Evolutionary conservation across 2,113 vertebrate genomes (phyloP).

Genomic region (Pristiophorus japonicus): DNA sequence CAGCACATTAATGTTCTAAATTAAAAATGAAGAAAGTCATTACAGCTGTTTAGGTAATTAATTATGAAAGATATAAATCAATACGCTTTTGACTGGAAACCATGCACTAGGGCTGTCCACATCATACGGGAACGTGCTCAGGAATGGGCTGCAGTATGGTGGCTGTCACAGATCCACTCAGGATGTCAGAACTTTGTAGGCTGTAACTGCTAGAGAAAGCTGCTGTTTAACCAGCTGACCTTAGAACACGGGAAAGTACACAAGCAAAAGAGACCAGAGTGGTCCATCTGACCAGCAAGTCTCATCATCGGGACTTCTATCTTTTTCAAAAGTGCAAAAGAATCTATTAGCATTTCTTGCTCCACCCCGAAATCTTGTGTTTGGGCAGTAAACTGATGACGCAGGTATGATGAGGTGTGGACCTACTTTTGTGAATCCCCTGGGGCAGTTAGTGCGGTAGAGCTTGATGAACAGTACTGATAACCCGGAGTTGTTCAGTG

Average conservation of each 20-base stretch:
- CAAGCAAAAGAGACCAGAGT: not conserved
- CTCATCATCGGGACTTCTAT: not conserved
- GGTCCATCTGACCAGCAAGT: not conserved
- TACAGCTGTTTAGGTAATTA: not conserved
- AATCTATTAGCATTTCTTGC: not conserved
- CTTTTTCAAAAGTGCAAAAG: not conserved
- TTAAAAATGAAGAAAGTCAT: not conserved
- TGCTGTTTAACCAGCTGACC: not conserved
- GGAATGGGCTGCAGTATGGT: not conserved
- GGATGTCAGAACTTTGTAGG: not conserved
- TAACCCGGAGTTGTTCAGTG: not conserved
- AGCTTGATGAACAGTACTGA: not conserved
- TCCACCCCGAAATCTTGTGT: not conserved
- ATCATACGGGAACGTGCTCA: not conserved
- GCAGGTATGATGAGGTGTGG: not conserved
- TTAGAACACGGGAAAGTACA: not conserved
- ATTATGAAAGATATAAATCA: not conserved
- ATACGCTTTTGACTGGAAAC: not conserved
- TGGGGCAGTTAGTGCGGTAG: not conserved
- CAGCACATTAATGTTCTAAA: not conserved
- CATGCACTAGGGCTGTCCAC: not conserved
- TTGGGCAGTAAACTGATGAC: not conserved
- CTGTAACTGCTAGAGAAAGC: not conserved
- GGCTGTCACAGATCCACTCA: not conserved
- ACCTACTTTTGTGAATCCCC: not conserved